Conservation (phyloP, 2,113 vertebrate species). For the Anser cygnoides region DNA sequence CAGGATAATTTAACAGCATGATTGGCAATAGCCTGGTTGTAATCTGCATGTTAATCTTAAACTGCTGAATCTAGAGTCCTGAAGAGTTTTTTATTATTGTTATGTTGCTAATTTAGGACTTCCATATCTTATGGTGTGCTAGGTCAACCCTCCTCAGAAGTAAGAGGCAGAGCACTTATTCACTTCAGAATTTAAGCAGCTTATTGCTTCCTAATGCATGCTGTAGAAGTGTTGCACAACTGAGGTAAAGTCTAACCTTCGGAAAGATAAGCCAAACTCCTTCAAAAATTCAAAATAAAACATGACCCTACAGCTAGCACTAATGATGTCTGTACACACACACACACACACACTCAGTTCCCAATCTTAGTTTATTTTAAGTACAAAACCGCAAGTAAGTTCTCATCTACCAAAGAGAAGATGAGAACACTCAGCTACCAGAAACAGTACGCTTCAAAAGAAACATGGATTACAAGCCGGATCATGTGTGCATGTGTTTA, state of each 20-base stretch:
- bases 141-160: background rate
- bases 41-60: background rate
- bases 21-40: background rate
- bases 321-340: background rate
- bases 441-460: background rate
- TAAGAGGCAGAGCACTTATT: background rate
- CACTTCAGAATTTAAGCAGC: background rate
- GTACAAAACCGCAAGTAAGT: background rate
- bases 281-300: background rate
- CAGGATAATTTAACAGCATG: background rate
- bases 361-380: background rate
- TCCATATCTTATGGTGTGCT: background rate
- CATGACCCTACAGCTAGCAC: background rate
- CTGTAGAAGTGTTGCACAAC: background rate
- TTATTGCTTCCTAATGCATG: background rate
- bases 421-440: background rate
- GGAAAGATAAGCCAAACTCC: background rate
- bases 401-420: background rate
- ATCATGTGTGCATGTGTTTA: background rate
- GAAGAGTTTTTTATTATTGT: too few relatives aligned
- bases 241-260: background rate
- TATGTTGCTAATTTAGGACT: background rate
- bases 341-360: background rate
- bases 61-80: too few relatives aligned
- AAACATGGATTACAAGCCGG: background rate